Conservation (phyloP, 2,888 invertebrate species). For the Troilus luridus region DNA sequence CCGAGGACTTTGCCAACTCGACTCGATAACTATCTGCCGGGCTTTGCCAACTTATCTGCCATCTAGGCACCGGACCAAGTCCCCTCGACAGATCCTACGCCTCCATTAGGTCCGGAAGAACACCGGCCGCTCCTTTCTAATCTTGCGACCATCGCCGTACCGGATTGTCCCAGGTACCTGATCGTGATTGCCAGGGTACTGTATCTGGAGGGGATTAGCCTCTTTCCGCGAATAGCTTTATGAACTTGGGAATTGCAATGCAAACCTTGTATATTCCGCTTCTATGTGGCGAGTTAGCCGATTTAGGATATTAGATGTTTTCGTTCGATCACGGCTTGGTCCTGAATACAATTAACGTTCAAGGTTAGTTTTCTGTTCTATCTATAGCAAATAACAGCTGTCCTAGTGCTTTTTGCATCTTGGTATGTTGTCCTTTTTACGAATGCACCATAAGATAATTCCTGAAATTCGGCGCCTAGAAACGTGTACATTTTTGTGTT, state of each 20-base stretch:
- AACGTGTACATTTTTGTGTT: too few relatives aligned
- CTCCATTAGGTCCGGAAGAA: background rate
- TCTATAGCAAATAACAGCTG: background rate
- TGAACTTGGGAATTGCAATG: background rate
- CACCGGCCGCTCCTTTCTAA: background rate
- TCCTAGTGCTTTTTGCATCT: background rate
- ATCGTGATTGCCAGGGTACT: background rate
- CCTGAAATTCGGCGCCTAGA: background rate
- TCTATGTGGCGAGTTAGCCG: background rate
- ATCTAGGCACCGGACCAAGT: slow-evolving; percentile 55
- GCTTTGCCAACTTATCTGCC: slow-evolving; percentile 55
- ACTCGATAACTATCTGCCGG: slow-evolving; percentile 53
- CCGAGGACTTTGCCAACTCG: slow-evolving; percentile 47
- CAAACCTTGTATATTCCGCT: background rate
- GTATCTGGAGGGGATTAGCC: background rate
- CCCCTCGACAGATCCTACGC: background rate
- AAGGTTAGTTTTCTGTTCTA: background rate
- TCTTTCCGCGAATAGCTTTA: background rate
- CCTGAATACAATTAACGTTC: background rate
- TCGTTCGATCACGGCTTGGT: too few relatives aligned
- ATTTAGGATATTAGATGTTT: too few relatives aligned
- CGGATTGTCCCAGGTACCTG: background rate
- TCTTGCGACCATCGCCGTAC: background rate
- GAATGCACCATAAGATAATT: background rate
- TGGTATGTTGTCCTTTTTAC: background rate